Evolutionary conservation across 2,888 invertebrate species (phyloP).

Genomic region (Morpho deidamia): DNA sequence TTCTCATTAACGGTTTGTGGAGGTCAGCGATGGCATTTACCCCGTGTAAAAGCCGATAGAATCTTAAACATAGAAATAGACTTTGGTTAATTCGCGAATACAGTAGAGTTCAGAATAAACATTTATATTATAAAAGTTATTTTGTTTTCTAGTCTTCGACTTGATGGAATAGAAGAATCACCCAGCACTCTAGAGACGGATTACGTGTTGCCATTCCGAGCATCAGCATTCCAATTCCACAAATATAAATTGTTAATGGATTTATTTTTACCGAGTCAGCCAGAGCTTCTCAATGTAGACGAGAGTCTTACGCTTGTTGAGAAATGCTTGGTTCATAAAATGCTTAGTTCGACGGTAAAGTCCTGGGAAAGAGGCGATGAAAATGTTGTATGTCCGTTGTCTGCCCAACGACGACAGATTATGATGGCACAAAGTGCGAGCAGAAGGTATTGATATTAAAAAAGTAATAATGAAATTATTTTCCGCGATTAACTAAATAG

Average conservation of each 20-base stretch:
- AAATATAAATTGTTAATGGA: constrained; percentile 79
- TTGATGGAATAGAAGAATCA: constrained; percentile 80
- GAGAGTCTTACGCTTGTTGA: constrained; percentile 61
- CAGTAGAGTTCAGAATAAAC: too few relatives aligned
- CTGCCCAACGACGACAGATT: constrained; percentile 47
- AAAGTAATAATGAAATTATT: too few relatives aligned
- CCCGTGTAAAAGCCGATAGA: too few relatives aligned
- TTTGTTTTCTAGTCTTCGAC: constrained; percentile 65
- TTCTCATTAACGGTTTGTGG: too few relatives aligned
- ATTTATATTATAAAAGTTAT: too few relatives aligned
- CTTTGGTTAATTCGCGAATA: too few relatives aligned
- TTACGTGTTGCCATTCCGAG: constrained; percentile 75
- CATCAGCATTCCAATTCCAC: constrained; percentile 78
- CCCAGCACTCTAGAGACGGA: constrained; percentile 63
- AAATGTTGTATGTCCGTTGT: constrained; percentile 65
- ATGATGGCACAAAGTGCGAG: constrained; percentile 36
- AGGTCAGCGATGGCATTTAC: too few relatives aligned
- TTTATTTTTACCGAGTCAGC: constrained; percentile 73
- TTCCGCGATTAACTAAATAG: too few relatives aligned
- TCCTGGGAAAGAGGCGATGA: constrained; percentile 80
- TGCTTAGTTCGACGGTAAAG: constrained; percentile 79
- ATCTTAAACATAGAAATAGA: too few relatives aligned
- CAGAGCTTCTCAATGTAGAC: constrained; percentile 48
- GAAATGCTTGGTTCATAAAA: constrained; percentile 70
- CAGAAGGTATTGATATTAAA: constrained; percentile 6